These are phyloP conservation scores for Sipha flava DNA, from an alignment of 1,140 invertebrate species.

Conservation along the genomic window DNA sequence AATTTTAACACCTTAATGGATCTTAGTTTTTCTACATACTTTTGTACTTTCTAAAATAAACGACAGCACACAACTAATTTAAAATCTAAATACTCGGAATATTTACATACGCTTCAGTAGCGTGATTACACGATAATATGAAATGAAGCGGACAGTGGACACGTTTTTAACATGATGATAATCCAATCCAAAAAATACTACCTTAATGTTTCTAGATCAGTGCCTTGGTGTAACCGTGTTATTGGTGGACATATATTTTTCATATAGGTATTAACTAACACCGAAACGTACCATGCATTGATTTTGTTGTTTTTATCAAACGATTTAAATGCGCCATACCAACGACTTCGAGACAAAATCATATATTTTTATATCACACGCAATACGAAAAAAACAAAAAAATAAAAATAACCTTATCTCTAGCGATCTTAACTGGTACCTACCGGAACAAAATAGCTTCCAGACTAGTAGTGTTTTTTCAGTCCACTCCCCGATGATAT, in stretches of 20 bases:
- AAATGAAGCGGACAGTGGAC: background rate
- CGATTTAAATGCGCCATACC: background rate
- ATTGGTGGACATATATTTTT: background rate
- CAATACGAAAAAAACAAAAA: background rate
- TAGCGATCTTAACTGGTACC: background rate
- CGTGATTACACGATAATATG: background rate
- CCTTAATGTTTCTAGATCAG: background rate
- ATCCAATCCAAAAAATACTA: background rate
- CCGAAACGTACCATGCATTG: background rate
- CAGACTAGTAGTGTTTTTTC: constrained; percentile 6
- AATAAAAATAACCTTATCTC: background rate
- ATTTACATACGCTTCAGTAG: background rate
- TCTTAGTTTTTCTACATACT: too few relatives aligned
- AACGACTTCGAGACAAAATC: background rate
- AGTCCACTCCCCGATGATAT: background rate
- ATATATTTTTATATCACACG: background rate
- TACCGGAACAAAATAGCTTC: background rate
- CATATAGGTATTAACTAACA: too few relatives aligned
- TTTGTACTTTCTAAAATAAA: too few relatives aligned
- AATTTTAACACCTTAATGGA: too few relatives aligned
- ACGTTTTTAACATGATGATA: background rate
- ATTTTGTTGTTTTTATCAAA: background rate
- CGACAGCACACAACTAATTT: too few relatives aligned
- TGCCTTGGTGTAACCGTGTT: background rate
- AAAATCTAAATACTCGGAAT: background rate